Percentiles rank a stretch among this genome's conserved stretches.
Conservation (phyloP, 2,113 vertebrate genomes). For the Dendrocopos noguchii region DNA sequence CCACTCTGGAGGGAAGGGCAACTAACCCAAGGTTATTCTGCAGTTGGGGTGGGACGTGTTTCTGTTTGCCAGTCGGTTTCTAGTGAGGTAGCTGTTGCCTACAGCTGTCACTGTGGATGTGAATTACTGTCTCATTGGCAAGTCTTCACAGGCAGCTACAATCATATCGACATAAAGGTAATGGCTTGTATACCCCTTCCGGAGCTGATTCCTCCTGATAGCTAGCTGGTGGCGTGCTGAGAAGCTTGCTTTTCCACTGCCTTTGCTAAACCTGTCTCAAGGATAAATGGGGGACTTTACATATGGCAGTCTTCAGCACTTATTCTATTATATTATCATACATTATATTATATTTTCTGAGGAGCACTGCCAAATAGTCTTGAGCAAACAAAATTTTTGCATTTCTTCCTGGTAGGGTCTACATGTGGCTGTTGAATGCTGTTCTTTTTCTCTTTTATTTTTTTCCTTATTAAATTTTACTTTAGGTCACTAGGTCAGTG, state of each 20-base stretch:
- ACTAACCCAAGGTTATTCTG: neutral
- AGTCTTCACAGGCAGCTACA: neutral
- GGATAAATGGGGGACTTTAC: slow-evolving; percentile 11
- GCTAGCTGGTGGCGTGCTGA: neutral
- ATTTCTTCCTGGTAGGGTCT: neutral
- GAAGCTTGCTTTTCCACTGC: neutral
- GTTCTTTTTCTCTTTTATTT: too few relatives aligned
- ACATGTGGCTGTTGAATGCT: neutral
- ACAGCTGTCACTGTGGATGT: neutral
- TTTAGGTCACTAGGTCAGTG: slow-evolving; percentile 48
- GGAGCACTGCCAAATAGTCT: neutral
- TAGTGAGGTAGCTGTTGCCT: neutral
- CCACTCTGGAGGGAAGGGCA: neutral
- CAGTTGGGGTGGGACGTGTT: neutral
- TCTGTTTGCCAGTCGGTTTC: neutral
- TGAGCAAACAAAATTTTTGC: neutral
- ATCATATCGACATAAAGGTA: neutral
- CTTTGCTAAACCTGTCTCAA: neutral
- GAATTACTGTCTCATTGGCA: neutral
- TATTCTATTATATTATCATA: neutral
- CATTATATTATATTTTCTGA: neutral
- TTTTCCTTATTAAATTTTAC: neutral
- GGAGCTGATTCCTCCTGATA: neutral
- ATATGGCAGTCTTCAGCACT: neutral
- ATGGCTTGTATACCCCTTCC: neutral